Evolutionary conservation across 2,113 vertebrate species (phyloP), one percentile per base, ranked within the genome.

Genomic region (Notarius quadriscutis): DNA sequence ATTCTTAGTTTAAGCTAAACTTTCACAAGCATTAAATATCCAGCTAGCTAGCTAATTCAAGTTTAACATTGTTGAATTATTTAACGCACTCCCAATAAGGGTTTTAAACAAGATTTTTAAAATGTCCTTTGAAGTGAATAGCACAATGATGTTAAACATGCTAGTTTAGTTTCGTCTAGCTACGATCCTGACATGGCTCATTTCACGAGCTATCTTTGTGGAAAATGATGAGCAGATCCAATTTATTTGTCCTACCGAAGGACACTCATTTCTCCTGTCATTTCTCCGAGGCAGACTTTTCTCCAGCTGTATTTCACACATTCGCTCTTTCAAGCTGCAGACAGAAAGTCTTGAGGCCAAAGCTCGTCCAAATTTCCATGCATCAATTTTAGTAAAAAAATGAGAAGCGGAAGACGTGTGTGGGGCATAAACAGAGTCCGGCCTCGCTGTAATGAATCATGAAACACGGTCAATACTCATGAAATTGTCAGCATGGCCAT

Each of bases 391-490:
- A 27, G 20, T 51, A 71, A 65, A 81, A 65, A 50, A 75, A 75
- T 85, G 71, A 62, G 71, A 87, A 77, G 83, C 20, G 62, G 78
- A 84, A 81, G 84, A 86, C 83, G 79, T 69, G 57, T 25, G 60
- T 48, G 67, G 77, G 69, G 84, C 48, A 17, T 88, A 88, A 88
- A 86, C 60, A 86, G 72, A 81, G 65, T 65, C 22, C 20, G 77
- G 67, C 53, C 20, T n/a, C 27, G 48, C 62, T 11, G 63, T 51
- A 67, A 83, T 83, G 81, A 89, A 89, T 89, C 88, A 86, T 71
- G 84, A 89, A 88, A 86, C 88, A 63, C 34, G 84, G 67, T 89
- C 90, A 88, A 91, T 89, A 89, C 90, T 91, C 88, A 89, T 91
- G 71, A 84, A 89, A 91, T 88, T 84, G 85, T 86, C 48, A 91